Evolutionary conservation across 2,888 invertebrate species (phyloP).

Genomic region (Arctia plantaginis): DNA sequence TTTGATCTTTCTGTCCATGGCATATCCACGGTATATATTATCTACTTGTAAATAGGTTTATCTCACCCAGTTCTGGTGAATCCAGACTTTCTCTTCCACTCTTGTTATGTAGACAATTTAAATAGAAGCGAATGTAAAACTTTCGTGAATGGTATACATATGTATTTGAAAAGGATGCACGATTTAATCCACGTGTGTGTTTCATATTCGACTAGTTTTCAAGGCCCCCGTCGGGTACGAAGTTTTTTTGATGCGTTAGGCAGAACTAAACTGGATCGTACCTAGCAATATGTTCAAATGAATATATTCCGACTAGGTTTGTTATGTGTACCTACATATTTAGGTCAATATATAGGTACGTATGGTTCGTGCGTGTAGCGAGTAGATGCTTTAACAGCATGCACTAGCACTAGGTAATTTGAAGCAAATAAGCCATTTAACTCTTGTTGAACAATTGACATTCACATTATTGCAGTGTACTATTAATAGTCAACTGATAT

Average conservation of each 20-base stretch:
- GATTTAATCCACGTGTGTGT: background rate
- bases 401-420: slow-evolving; percentile 36
- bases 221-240: background rate
- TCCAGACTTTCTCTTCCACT: too few species aligned
- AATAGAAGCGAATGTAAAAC: too few species aligned
- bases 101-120: too few species aligned
- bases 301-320: background rate
- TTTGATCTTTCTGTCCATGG: too few species aligned
- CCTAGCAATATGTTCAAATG: background rate
- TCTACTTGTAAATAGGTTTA: too few species aligned
- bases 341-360: background rate
- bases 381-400: background rate
- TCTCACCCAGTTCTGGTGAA: too few species aligned
- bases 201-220: background rate
- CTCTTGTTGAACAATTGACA: slow-evolving; percentile 47
- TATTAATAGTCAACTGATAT: slow-evolving; percentile 19
- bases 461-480: slow-evolving; percentile 24
- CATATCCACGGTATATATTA: too few species aligned
- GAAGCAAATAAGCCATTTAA: slow-evolving; percentile 45
- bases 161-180: background rate
- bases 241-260: background rate
- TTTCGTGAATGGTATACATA: background rate
- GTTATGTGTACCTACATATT: background rate
- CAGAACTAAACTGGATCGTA: background rate
- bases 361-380: background rate